Evolutionary conservation across 2,113 vertebrate genomes (phyloP).

Genomic region (Vulpes vulpes): DNA sequence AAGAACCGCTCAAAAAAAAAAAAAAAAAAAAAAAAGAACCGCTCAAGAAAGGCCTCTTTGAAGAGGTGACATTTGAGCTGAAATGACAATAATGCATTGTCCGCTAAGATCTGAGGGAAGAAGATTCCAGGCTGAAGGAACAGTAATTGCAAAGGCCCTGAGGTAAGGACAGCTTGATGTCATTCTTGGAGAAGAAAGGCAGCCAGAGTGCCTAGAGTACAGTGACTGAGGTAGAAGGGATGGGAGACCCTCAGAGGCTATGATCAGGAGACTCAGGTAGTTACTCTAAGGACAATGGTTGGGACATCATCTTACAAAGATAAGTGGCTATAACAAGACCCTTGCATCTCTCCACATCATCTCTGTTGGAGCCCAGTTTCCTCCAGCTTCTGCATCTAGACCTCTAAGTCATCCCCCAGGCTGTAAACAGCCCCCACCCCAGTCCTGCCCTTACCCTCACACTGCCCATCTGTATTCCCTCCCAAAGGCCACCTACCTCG

Average conservation of each 20-base stretch:
- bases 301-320: background rate
- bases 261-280: background rate
- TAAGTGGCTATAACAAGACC: background rate
- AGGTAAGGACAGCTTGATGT: background rate
- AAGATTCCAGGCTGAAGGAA: background rate
- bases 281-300: background rate
- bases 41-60: background rate
- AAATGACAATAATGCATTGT: background rate
- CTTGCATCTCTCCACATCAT: background rate
- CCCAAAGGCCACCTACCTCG: constrained; percentile 69
- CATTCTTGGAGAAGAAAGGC: background rate
- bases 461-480: background rate
- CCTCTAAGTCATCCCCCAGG: background rate
- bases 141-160: background rate
- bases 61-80: background rate
- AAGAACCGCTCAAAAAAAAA: background rate
- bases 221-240: background rate
- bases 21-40: background rate
- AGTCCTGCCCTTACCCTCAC: background rate
- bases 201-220: too few relatives aligned
- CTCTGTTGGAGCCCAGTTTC: background rate
- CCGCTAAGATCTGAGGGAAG: background rate
- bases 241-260: background rate
- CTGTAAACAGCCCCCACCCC: background rate
- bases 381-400: background rate